Conservation (phyloP, 2,113 vertebrate species). For the Fulmarus glacialis region DNA sequence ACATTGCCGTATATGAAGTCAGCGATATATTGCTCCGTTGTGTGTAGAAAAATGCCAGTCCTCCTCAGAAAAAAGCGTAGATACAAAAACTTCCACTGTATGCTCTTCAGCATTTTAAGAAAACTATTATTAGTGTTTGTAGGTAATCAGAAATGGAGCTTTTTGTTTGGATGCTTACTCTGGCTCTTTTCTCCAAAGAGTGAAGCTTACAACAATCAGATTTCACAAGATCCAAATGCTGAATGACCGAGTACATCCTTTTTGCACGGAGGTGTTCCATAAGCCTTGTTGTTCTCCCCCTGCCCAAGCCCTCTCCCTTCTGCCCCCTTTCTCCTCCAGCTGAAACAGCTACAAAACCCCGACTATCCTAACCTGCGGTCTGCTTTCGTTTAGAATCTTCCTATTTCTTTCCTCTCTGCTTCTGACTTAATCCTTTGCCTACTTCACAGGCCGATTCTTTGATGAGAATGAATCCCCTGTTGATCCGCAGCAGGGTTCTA, state of each 20-base stretch:
- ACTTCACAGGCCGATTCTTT: slow-evolving; percentile 99
- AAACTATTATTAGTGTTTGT: fast-evolving
- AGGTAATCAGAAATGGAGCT: fast-evolving
- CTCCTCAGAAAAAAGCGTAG: not conserved
- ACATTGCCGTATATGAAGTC: fast-evolving
- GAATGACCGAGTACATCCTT: fast-evolving
- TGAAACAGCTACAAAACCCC: not conserved
- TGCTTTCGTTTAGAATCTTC: slow-evolving; percentile 28
- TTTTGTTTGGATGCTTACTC: fast-evolving
- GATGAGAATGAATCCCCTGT: slow-evolving; percentile 99
- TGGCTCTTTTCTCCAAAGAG: not conserved
- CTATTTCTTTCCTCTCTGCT: slow-evolving; percentile 79
- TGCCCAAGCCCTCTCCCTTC: not conserved
- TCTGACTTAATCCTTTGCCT: slow-evolving; percentile 91
- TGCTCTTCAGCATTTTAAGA: not conserved
- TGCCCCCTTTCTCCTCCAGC: not conserved
- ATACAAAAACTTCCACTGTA: fast-evolving
- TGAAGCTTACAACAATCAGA: not conserved
- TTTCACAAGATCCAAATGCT: fast-evolving
- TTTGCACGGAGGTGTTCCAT: fast-evolving
- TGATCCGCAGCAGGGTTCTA: slow-evolving; percentile 98
- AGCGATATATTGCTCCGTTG: not conserved
- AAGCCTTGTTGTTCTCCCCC: not conserved
- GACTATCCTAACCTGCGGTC: not conserved
- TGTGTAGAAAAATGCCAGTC: not conserved